A percentile compares a stretch with the other conserved stretches of the same genome.
Conservation (phyloP, 2,797 vertebrate species). For the Gadopsis marmoratus region DNA sequence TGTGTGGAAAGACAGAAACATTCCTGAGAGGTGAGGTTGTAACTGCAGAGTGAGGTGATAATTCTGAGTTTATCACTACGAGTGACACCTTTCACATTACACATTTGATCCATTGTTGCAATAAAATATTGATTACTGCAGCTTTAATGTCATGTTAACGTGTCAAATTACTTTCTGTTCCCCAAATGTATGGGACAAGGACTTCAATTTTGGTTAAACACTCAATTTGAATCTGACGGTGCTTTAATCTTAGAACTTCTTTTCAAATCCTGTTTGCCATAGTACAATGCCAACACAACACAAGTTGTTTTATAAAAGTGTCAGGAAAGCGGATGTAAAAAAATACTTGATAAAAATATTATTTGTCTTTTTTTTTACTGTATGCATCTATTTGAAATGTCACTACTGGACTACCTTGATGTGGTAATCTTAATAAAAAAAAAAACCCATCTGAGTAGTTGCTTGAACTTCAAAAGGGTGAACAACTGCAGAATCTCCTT, state of each 20-base stretch:
- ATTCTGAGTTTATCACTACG: no score
- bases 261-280: background rate
- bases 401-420: background rate
- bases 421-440: background rate
- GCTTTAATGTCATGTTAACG: background rate
- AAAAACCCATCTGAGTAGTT: background rate
- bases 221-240: background rate
- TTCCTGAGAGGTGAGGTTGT: no score
- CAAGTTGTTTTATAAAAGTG: background rate
- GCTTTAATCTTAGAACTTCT: slow-evolving; percentile 6
- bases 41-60: no score
- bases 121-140: background rate
- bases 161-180: background rate
- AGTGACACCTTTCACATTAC: background rate
- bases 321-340: background rate
- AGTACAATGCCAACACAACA: background rate
- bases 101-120: background rate
- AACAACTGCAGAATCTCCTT: background rate
- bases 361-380: background rate
- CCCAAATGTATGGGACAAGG: background rate
- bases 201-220: background rate
- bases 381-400: slow-evolving; percentile 3
- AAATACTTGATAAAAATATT: no score
- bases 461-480: slow-evolving; percentile 14
- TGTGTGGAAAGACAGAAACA: no score